Evolutionary conservation across 2,888 invertebrate genomes (phyloP).

Genomic region (Leucania comma): DNA sequence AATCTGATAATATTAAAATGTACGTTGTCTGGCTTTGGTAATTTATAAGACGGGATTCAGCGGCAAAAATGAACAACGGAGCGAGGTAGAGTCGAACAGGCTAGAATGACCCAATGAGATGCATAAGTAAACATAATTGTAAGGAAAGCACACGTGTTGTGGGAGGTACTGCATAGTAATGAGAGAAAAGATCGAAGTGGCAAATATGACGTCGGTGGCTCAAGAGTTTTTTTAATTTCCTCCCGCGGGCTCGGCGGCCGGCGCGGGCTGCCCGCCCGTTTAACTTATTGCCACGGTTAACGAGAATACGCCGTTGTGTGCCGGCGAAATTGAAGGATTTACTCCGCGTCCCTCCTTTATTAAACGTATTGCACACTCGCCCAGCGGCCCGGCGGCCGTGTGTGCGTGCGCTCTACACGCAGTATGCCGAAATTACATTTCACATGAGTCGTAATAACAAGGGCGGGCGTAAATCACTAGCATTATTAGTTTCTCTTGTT

Average conservation of each 20-base stretch:
- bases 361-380: slow-evolving; percentile 89
- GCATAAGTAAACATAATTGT: slow-evolving; percentile 24
- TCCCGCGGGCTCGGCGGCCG: slow-evolving; percentile 72
- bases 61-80: slow-evolving; percentile 7
- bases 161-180: slow-evolving; percentile 45
- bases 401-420: slow-evolving; percentile 83
- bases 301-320: slow-evolving; percentile 90
- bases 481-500: slow-evolving; percentile 90
- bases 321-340: slow-evolving; percentile 91
- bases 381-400: slow-evolving; percentile 66
- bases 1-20: slow-evolving; percentile 29
- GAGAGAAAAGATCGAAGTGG: slow-evolving; percentile 65
- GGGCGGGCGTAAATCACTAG: slow-evolving; percentile 90
- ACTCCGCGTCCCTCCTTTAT: slow-evolving; percentile 91
- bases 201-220: slow-evolving; percentile 72
- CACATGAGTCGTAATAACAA: slow-evolving; percentile 91
- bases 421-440: slow-evolving; percentile 90
- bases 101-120: slow-evolving; percentile 7
- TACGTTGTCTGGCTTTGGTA: slow-evolving; percentile 4
- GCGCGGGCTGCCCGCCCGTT: slow-evolving; percentile 83
- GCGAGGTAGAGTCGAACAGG: not conserved
- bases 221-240: slow-evolving; percentile 88
- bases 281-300: slow-evolving; percentile 91
- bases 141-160: not conserved
- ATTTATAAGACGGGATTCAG: not conserved